Evolutionary conservation across 1,140 invertebrate genomes (phyloP), one percentile per base, ranked within the genome.

Genomic region (Ips nitidus): DNA sequence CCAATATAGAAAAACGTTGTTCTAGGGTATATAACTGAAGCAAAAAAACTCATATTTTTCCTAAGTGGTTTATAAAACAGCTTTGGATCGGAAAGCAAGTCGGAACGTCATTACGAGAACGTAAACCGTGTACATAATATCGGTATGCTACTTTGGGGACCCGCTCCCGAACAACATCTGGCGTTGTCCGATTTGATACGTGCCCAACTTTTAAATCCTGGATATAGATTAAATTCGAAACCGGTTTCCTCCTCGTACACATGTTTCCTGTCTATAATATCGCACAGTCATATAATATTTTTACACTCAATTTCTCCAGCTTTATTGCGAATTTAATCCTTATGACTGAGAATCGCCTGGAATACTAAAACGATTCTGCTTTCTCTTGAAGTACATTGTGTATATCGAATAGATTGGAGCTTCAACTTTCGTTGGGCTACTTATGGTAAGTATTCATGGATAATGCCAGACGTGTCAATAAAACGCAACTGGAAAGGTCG

Each of bases 61-160:
- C 39, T 68, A 67, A 52, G 39, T 41, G 60, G 67, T 66, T 47
- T 71, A 68, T 66, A 63, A 61, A 22, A 39, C 56, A 60, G 7
- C 43, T 41, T 56, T 41, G 52, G 4, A 63, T 56, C 61, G 53
- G 70, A 68, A 56, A 56, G 53, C 52, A 67, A 50, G 52, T 68
- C 47, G 38, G 45, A 22, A 36, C 60, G 71, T 75, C 69, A 74
- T 74, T 76, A 76, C 67, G 70, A 72, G 72, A 70, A 67, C 68
- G 75, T 76, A 76, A 76, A 76, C 74, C 75, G 71, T 75, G 74
- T 76, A 76, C 70, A 73, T 76, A 76, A 76, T 76, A 68, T 71
- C 58, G 60, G 55, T 66, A 69, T 64, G 66, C 57, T 62, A 68
- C 59, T 68, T 68, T 55, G 66, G 63, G 71, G 73, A 72, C 65